These are phyloP conservation scores for Acleris laterana DNA, from an alignment of 2,888 invertebrate species.

Conservation along the genomic window DNA sequence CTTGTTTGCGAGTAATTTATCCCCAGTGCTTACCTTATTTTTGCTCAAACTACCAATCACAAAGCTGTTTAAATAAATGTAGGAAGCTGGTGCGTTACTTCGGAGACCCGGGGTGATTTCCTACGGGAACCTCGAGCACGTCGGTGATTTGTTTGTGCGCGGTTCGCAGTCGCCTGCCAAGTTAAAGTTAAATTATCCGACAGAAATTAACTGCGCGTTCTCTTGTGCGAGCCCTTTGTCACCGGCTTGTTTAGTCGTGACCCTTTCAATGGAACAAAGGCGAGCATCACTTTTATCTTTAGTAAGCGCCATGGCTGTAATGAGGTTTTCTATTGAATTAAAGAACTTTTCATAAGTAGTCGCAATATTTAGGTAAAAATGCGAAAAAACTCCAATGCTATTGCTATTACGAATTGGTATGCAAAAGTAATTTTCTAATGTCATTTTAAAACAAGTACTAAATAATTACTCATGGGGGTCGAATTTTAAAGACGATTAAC, in stretches of 20 bases:
- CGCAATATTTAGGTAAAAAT: background rate
- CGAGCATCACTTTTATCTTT: constrained; percentile 27
- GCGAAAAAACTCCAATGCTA: constrained; percentile 1
- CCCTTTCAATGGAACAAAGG: constrained; percentile 33
- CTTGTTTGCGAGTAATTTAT: background rate
- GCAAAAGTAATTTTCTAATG: background rate
- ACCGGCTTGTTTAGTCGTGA: constrained; percentile 18
- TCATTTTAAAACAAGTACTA: too few relatives aligned
- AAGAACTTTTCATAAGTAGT: constrained; percentile 14
- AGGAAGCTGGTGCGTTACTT: constrained; percentile 13
- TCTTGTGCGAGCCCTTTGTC: constrained; percentile 20
- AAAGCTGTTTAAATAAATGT: constrained; percentile 26
- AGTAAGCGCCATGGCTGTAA: constrained; percentile 24
- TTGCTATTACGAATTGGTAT: constrained; percentile 2
- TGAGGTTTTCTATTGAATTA: constrained; percentile 17
- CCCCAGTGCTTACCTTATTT: constrained; percentile 23
- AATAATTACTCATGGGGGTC: too few relatives aligned
- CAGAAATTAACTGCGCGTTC: constrained; percentile 20
- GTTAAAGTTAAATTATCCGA: constrained; percentile 24
- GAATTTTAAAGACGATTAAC: too few relatives aligned
- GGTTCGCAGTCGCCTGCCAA: constrained; percentile 13
- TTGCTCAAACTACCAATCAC: constrained; percentile 33
- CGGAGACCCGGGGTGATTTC: constrained; percentile 29
- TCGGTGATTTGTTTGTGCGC: constrained; percentile 30
- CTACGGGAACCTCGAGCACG: constrained; percentile 24